Evolutionary conservation across 2,797 vertebrate species (phyloP).

Genomic region (Spea hammondii): DNA sequence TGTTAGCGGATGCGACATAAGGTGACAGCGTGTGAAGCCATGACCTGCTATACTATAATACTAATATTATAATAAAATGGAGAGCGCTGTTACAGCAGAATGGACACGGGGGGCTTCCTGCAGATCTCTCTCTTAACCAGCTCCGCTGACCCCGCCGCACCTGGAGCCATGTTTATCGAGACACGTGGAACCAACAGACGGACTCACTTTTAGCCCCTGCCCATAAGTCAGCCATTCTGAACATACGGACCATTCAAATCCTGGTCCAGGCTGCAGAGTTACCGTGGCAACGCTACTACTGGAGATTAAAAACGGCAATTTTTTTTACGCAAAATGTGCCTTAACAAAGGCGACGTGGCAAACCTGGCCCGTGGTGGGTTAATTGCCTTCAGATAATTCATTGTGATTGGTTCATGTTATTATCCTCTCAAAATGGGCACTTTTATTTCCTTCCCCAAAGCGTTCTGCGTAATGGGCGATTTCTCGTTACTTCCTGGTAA

Average conservation of each 20-base stretch:
- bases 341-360: neutral
- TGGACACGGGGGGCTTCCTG: no score
- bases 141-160: no score
- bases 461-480: neutral
- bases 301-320: conserved; percentile 15
- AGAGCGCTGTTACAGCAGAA: no score
- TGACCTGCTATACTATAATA: no score
- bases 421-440: neutral
- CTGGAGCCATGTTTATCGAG: no score
- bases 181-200: no score
- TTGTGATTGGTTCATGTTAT: neutral
- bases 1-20: neutral
- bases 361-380: neutral
- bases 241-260: neutral
- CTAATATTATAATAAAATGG: no score
- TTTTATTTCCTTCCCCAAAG: conserved; percentile 5
- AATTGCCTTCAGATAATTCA: neutral
- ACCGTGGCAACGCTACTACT: conserved; percentile 28
- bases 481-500: neutral
- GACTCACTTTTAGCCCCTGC: neutral
- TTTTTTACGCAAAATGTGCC: neutral
- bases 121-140: no score
- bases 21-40: neutral
- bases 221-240: neutral
- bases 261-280: conserved; percentile 14